phyloP scores from a whole-genome alignment of 1,140 invertebrate species.

The Zaprionus tsacasi region DNA sequence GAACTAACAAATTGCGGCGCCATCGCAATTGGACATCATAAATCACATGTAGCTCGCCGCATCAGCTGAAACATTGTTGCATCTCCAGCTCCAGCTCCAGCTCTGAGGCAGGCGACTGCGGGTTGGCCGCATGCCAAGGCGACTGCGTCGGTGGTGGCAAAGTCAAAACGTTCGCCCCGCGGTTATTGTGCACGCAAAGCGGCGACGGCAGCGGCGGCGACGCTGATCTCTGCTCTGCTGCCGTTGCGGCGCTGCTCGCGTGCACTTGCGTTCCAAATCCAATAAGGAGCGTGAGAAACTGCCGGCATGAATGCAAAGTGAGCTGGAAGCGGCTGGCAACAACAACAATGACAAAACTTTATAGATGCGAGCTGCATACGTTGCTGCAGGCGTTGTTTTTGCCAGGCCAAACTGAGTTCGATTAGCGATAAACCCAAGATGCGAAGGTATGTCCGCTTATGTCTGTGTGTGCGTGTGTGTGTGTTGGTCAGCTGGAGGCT shows the following conservation, averaged over 20 bases:
- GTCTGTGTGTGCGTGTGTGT: neutral
- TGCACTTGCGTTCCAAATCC: conserved; percentile 75
- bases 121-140: conserved; percentile 47
- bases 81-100: too few species aligned
- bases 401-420: conserved; percentile 59
- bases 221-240: conserved; percentile 11
- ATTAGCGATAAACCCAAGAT: conserved; percentile 77
- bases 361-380: conserved; percentile 64
- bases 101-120: conserved; percentile 12
- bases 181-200: conserved; percentile 70
- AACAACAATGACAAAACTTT: conserved; percentile 64
- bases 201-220: conserved; percentile 3
- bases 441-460: conserved; percentile 57
- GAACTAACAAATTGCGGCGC: conserved; percentile 53
- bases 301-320: conserved; percentile 73
- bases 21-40: conserved; percentile 57
- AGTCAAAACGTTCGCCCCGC: conserved; percentile 75
- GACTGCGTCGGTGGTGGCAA: conserved; percentile 74
- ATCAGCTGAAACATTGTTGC: conserved; percentile 64
- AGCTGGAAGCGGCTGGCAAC: conserved; percentile 57
- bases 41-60: conserved; percentile 57
- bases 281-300: conserved; percentile 83
- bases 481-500: conserved; percentile 38
- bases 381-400: conserved; percentile 29
- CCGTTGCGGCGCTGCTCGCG: conserved; percentile 41